Evolutionary conservation across 2,888 invertebrate genomes (phyloP), one percentile per base, ranked within the genome.

Genomic region (Netelia melanura): DNA sequence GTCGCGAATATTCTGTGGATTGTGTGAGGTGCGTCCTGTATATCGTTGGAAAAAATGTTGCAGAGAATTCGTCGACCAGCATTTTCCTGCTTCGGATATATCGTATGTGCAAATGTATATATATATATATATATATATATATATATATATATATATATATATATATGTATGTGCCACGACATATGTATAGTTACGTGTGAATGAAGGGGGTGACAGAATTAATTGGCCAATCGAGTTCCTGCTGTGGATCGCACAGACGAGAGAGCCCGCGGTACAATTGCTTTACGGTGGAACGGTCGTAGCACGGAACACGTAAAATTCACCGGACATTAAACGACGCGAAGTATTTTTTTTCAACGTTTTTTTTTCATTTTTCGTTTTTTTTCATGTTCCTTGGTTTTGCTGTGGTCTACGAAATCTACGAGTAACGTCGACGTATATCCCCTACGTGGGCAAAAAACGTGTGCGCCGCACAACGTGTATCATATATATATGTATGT

Each of bases 201-300:
- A 43, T 23, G 43, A 83, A 83, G 61, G 56, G 65, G 61, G 65
- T 71, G 67, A 71, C 80, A 67, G 80, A 80, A 81, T 84, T 84
- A 84, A 81, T 84, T 84, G 84, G 74, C 64, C 81, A 84, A 84
- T 84, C 81, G 84, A 58, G 70, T 54, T 72, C 72, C 64, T 70
- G 72, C 48, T 70, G 64, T 64, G 71, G 76, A 70, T 76, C 48
- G 80, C 71, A 64, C 56, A 54, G 58, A 76, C 70, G 54, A 30
- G 43, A 43, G 65, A 64, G 25, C 70, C 79, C 70, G 30, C 74
- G 62, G 70, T 52, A 23, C 80, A 65, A 80, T 84, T 76, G 65
- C 79, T 52, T 79, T 65, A 76, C 64, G 75, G 38, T 30, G 62
- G 56, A 70, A 58, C 38, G 56, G 48, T 56, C 70, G 54, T 21